Percentiles rank a stretch among this genome's conserved stretches.
phyloP scores from a whole-genome alignment of 1,140 invertebrate species.

The Drosophila dunni region DNA sequence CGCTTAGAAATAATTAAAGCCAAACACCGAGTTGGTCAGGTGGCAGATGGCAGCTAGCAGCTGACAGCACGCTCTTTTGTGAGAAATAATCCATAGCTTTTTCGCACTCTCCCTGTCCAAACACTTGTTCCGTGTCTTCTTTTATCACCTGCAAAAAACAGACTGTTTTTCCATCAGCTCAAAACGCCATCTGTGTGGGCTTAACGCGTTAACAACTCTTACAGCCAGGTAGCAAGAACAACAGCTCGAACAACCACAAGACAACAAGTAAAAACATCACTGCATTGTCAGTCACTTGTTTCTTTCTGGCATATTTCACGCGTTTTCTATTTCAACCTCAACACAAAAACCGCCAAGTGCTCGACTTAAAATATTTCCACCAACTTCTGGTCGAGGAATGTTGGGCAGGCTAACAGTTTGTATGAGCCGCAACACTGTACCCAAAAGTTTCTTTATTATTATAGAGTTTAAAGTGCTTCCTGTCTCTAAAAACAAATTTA shows the following conservation, averaged over 20 bases:
- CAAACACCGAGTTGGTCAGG: conserved; percentile 3
- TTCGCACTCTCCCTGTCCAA: neutral
- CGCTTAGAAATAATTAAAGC: conserved; percentile 4
- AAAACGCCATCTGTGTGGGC: conserved; percentile 34
- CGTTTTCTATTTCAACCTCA: conserved; percentile 60
- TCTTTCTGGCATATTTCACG: conserved; percentile 52
- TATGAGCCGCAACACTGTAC: neutral
- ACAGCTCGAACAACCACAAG: conserved; percentile 33
- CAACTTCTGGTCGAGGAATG: conserved; percentile 12
- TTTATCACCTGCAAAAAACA: conserved; percentile 45
- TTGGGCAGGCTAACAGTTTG: neutral
- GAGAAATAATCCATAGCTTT: conserved; percentile 17
- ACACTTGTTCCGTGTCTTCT: conserved; percentile 29
- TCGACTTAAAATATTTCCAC: conserved; percentile 33
- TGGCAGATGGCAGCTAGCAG: neutral
- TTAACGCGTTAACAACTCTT: conserved; percentile 35
- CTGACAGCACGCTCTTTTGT: conserved; percentile 15
- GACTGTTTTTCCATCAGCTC: conserved; percentile 29
- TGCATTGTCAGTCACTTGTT: conserved; percentile 57
- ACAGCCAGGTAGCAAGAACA: conserved; percentile 10
- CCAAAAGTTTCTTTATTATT: conserved; percentile 8
- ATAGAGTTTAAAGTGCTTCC: neutral
- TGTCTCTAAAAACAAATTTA: conserved; percentile 1
- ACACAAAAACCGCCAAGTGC: conserved; percentile 29
- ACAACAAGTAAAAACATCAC: conserved; percentile 18